phyloP scores from a whole-genome alignment of 2,888 invertebrate species.

The Drosophila parthenogenetica region DNA sequence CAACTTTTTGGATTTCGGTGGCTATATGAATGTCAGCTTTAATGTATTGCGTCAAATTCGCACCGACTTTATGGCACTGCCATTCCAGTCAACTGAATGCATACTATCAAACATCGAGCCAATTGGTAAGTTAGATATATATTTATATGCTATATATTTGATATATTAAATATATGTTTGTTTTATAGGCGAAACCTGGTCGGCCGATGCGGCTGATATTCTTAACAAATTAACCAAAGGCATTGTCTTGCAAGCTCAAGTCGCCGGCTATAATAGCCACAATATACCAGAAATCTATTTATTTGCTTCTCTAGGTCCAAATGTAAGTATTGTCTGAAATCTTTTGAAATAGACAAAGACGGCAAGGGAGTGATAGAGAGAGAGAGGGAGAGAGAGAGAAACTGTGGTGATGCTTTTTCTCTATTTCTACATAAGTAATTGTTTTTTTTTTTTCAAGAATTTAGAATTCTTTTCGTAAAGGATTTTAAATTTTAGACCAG shows the following conservation, averaged over 20 bases:
- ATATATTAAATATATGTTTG: not conserved
- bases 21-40: constrained; percentile 92
- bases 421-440: not conserved
- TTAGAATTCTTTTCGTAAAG: not conserved
- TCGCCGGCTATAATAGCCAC: constrained; percentile 91
- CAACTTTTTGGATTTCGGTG: constrained; percentile 97
- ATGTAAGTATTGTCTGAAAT: constrained; percentile 86
- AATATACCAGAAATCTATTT: constrained; percentile 93
- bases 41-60: constrained; percentile 95
- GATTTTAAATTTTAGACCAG: not conserved
- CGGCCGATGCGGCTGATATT: constrained; percentile 90
- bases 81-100: constrained; percentile 99
- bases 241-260: constrained; percentile 94
- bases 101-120: constrained; percentile 95
- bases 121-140: constrained; percentile 86
- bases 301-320: constrained; percentile 90
- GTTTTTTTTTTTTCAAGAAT: too few species aligned
- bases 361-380: not conserved
- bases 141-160: not conserved
- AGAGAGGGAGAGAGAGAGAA: not conserved
- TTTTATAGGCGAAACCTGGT: constrained; percentile 88
- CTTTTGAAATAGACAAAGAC: constrained; percentile 15
- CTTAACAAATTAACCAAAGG: constrained; percentile 93
- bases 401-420: too few species aligned
- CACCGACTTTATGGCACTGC: constrained; percentile 96